phyloP scores from a whole-genome alignment of 2,113 vertebrate species.

The Odocoileus hemionus region DNA sequence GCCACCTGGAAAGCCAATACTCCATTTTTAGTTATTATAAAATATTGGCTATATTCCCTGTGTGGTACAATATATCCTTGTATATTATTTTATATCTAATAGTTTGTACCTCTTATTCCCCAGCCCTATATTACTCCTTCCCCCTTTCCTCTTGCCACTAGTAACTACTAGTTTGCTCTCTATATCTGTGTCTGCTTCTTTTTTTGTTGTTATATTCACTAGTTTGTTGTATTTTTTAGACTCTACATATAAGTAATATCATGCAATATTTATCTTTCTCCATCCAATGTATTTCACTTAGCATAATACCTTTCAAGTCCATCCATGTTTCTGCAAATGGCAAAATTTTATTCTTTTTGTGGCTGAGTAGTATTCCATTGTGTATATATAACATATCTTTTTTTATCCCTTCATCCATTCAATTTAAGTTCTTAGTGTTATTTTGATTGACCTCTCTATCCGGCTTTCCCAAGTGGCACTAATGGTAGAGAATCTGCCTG shows the following conservation, averaged over 20 bases:
- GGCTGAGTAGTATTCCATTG: background rate
- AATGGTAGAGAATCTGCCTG: background rate
- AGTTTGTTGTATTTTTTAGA: background rate
- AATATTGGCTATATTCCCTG: background rate
- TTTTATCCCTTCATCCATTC: background rate
- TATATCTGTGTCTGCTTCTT: background rate
- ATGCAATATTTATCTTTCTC: background rate
- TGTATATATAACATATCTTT: background rate
- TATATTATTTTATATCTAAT: background rate
- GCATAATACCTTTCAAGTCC: background rate
- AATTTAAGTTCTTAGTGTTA: background rate
- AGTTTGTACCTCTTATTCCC: background rate
- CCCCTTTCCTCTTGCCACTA: background rate
- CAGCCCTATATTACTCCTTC: background rate
- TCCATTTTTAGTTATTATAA: background rate
- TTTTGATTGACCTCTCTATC: background rate
- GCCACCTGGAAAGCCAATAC: background rate
- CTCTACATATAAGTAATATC: background rate
- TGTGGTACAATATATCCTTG: background rate
- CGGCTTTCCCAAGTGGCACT: background rate
- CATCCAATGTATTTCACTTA: background rate
- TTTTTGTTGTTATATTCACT: background rate
- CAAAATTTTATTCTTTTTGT: background rate
- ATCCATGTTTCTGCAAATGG: background rate
- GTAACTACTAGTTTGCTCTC: background rate